phyloP scores from a whole-genome alignment of 35 echinoderm and acorn worm species.

The Amphiura filiformis region DNA sequence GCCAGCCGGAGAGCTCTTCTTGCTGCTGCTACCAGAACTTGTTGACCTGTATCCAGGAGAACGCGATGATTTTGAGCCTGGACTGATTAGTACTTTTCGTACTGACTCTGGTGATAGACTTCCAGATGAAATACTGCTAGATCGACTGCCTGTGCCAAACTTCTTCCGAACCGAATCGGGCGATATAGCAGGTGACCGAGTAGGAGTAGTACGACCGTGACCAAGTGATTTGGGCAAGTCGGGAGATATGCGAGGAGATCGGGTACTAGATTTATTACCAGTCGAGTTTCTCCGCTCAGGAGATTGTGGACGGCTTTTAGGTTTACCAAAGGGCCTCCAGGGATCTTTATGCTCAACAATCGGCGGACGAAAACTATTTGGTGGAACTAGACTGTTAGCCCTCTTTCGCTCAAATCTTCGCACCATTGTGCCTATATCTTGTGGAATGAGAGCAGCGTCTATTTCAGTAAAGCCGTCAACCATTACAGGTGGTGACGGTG shows the following conservation, averaged over 20 bases:
- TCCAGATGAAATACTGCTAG: neutral
- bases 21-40: neutral
- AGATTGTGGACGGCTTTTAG: neutral
- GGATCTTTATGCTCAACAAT: neutral
- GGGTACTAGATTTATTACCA: neutral
- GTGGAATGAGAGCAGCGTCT: neutral
- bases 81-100: no score
- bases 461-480: neutral
- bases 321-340: neutral
- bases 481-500: neutral
- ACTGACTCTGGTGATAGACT: neutral
- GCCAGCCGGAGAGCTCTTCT: neutral
- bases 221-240: neutral
- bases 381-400: neutral
- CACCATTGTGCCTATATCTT: neutral
- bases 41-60: no score
- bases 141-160: neutral
- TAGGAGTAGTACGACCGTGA: neutral
- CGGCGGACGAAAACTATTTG: neutral
- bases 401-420: neutral
- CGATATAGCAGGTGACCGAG: no score
- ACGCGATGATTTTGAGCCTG: no score
- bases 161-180: no score
- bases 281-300: neutral
- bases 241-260: no score